These are phyloP conservation scores for Centrocercus urophasianus DNA, from an alignment of 2,113 vertebrate species.

Conservation along the genomic window DNA sequence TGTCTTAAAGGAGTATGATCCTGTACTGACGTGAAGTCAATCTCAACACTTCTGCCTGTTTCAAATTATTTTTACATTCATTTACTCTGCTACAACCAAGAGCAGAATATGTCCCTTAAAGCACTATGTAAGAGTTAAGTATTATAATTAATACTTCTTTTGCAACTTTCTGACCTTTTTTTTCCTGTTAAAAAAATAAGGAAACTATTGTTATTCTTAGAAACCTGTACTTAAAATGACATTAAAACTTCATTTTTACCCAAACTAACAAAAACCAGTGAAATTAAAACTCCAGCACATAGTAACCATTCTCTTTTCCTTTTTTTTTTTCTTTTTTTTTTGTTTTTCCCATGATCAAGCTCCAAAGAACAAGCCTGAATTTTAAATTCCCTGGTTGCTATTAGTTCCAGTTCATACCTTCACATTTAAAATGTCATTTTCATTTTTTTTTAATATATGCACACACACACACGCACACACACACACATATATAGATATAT, in stretches of 20 bases:
- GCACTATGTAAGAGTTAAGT: not conserved
- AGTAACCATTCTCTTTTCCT: not conserved
- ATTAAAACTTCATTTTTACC: not conserved
- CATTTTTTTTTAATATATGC: not conserved
- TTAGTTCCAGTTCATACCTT: conserved; percentile 22
- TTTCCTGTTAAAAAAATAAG: conserved; percentile 38
- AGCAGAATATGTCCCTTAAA: not conserved
- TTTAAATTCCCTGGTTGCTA: conserved; percentile 41
- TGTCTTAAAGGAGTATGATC: not conserved
- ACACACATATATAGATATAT: not conserved
- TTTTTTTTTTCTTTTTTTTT: not conserved
- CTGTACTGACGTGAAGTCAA: not conserved
- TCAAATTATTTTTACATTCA: conserved; percentile 22
- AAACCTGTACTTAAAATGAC: conserved; percentile 16
- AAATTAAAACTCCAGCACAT: conserved; percentile 33
- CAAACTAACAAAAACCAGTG: conserved; percentile 39
- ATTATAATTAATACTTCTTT: not conserved
- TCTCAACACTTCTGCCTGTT: not conserved
- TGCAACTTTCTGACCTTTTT: not conserved
- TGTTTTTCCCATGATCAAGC: not conserved
- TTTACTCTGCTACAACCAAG: not conserved
- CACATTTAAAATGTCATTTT: conserved; percentile 32
- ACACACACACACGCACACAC: conserved; percentile 7
- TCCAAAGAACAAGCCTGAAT: not conserved
- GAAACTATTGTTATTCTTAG: not conserved